Evolutionary conservation across 2,888 invertebrate genomes (phyloP), one percentile per base, ranked within the genome.

Genomic region (Drosophila nr. fundita): DNA sequence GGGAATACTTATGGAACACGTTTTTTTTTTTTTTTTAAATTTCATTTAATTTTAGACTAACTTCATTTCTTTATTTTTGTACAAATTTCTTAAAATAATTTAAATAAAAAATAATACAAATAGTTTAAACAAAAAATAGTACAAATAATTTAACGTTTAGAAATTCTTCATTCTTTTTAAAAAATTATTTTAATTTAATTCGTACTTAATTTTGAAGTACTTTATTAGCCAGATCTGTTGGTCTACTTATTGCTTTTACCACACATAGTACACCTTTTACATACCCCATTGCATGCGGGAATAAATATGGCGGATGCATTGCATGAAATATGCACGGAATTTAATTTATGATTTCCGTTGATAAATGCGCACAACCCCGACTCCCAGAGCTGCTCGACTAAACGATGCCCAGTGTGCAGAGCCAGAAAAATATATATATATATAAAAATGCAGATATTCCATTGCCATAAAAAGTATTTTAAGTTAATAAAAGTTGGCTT

Each of bases 311-410:
- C 59, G 27, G 38, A 66, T 52, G 74, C 58, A 60, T 68, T 57
- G 32, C 65, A 69, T 84, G 78, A 90, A 78, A 84, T 84, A 89
- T 86, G 89, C 70, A 70, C 75, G 40, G 71, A 66, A 64, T 75
- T 84, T 87, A 87, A 90, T 90, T 87, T 87, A 90, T 90, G 91
- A 89, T 90, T 90, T 90, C 91, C 90, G 87, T 80, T 90, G 87
- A 87, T 87, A 90, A 90, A 87, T 87, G 73, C 69, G 63, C 69
- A 52, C 65, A 40, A 40, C 57, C 60, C 73, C 53, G 62, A 50
- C n/a, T 27, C 34, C 34, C 81, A 34, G 55, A 18, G 29, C 45
- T 71, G 69, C 27, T 15, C 21, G 52, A 15, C 67, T 36, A 18
- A 11, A 7, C 11, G 4, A 62, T 73, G 42, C 34, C 68, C 61